These are phyloP conservation scores for Agelas oroides DNA, from an alignment of 37 sponge, comb jelly and placozoan species.

Conservation along the genomic window DNA sequence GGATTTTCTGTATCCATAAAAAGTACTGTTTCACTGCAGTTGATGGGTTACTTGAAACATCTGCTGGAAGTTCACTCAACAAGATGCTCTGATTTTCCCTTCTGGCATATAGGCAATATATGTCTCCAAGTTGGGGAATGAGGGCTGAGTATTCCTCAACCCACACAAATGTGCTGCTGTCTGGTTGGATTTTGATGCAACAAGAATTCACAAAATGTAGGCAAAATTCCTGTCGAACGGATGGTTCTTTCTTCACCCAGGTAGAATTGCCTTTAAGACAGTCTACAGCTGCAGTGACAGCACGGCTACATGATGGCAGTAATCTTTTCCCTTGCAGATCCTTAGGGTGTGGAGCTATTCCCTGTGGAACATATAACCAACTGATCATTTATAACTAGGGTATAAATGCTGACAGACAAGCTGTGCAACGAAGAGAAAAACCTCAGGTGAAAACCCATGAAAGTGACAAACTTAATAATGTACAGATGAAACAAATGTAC, in stretches of 20 bases:
- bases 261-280: no score
- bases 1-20: conserved; percentile 50
- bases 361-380: no score
- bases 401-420: no score
- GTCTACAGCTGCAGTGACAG: no score
- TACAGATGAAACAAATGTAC: no score
- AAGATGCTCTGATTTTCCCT: conserved; percentile 6
- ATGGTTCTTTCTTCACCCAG: neutral
- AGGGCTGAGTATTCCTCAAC: neutral
- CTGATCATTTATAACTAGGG: no score
- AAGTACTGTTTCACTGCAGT: conserved; percentile 50
- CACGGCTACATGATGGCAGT: no score
- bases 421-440: no score
- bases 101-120: conserved; percentile 7
- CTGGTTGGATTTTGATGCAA: conserved; percentile 28
- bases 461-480: no score
- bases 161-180: conserved; percentile 7
- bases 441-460: no score
- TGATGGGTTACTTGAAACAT: conserved; percentile 2
- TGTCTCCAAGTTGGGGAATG: conserved; percentile 1
- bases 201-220: conserved; percentile 61
- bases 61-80: conserved; percentile 2
- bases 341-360: no score
- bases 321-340: no score
- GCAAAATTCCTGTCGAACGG: conserved; percentile 60